Evolutionary conservation across 2,888 invertebrate species (phyloP), one percentile per base, ranked within the genome.

Genomic region (Synanthedon andrenaeformis): DNA sequence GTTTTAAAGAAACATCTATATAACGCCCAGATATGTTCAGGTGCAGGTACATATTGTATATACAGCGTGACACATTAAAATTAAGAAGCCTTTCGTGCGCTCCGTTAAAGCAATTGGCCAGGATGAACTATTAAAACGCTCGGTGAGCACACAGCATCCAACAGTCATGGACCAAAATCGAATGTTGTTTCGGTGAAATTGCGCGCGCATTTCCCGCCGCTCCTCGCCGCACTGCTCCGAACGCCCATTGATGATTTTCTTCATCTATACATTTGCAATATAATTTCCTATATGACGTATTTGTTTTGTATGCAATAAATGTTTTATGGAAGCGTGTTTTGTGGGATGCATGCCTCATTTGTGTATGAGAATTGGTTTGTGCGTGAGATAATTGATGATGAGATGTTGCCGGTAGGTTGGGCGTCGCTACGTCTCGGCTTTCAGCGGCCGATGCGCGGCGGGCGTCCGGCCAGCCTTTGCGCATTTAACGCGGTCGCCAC

Each of bases 141-240:
- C 74, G 75, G 79, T 77, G 75, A 79, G 76, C 82, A 75, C 82
- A 77, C 76, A 84, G 84, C 85, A 81, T 85, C 84, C 83, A 79
- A 82, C 82, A 82, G 84, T 82, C 82, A 84, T 86, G 87, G 85
- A 88, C 88, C 88, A 89, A 88, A 89, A 88, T 88, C 88, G 88
- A 88, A 88, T 86, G 79, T 81, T 73, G 84, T 81, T 79, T 82
- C 76, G 74, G 76, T 72, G 71, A 72, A 73, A 65, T 63, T 83
- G 87, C 86, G 88, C 88, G 83, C 85, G 82, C 83, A 81, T 57
- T 52, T 71, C 63, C 74, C 55, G 42, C 75, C 73, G 69, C 76
- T 76, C 72, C 74, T 56, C 62, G 53, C 68, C 65, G 70, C 82
- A 72, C 84, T 81, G 69, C 76, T 74, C 77, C 72, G 69, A 76